Conservation (phyloP, 30 jellyfish, hydroid and myxozoan species). For the Chrysaora quinquecirrha region DNA sequence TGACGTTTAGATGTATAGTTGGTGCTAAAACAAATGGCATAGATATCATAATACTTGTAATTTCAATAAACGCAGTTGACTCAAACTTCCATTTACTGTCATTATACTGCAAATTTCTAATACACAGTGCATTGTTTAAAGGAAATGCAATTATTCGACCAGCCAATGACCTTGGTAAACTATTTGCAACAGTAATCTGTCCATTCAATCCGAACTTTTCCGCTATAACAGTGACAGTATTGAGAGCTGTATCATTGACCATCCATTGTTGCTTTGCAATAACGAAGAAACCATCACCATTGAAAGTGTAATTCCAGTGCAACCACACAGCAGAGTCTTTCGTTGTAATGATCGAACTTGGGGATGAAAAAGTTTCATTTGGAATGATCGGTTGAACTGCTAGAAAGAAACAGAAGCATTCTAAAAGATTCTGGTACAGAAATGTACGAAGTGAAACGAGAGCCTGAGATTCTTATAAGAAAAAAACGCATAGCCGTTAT, state of each 20-base stretch:
- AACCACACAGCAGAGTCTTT: slow-evolving; percentile 20
- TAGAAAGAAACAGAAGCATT: too few species aligned
- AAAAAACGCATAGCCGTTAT: too few species aligned
- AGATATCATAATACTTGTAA: too few species aligned
- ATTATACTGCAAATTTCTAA: background rate
- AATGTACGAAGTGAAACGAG: too few species aligned
- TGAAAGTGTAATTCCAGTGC: slow-evolving; percentile 8
- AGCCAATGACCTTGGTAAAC: background rate
- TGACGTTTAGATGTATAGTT: too few species aligned
- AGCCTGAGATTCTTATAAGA: too few species aligned
- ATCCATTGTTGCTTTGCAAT: background rate
- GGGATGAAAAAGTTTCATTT: background rate
- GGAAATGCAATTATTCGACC: background rate
- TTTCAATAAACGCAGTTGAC: too few species aligned
- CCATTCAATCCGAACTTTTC: background rate
- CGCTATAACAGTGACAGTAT: background rate
- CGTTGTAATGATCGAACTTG: background rate
- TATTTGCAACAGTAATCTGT: background rate
- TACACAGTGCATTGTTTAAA: background rate
- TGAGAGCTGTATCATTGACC: background rate
- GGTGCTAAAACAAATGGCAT: too few species aligned
- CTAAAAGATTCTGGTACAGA: too few species aligned
- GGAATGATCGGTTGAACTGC: slow-evolving; percentile 10
- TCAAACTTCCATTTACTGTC: background rate
- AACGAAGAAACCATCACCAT: background rate